These are phyloP conservation scores for Agrotis puta DNA, from an alignment of 2,888 invertebrate genomes.

Conservation along the genomic window DNA sequence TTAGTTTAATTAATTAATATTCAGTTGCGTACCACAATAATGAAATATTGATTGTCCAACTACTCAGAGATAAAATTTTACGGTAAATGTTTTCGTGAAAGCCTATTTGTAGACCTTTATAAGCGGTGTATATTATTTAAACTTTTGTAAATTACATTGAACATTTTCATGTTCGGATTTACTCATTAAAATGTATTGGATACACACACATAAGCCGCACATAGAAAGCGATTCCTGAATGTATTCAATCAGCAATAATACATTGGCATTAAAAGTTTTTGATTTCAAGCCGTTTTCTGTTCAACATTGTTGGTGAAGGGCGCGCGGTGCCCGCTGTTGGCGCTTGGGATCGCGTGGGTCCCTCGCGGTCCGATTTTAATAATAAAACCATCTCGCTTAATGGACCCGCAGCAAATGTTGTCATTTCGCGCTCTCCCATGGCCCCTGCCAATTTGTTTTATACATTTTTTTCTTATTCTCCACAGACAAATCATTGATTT, in stretches of 20 bases:
- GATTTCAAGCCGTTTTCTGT: slow-evolving; percentile 21
- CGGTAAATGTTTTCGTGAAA: neutral
- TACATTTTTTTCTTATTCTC: slow-evolving; percentile 65
- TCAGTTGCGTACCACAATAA: slow-evolving; percentile 10
- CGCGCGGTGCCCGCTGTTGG: slow-evolving; percentile 6
- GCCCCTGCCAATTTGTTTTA: slow-evolving; percentile 80
- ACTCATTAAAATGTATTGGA: neutral
- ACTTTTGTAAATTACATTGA: neutral
- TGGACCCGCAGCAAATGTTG: slow-evolving; percentile 77
- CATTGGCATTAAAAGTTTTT: slow-evolving; percentile 28
- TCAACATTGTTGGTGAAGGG: slow-evolving; percentile 26
- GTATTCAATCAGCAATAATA: slow-evolving; percentile 16
- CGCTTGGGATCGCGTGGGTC: slow-evolving; percentile 56
- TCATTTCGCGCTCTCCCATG: slow-evolving; percentile 70
- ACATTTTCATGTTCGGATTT: neutral
- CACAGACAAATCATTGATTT: slow-evolving; percentile 74
- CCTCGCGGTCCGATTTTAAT: slow-evolving; percentile 82
- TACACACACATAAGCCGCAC: neutral
- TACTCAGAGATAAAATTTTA: neutral
- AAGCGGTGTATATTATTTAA: too few relatives aligned
- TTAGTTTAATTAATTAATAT: slow-evolving; percentile 56
- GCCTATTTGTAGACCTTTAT: neutral
- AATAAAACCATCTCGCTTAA: slow-evolving; percentile 86
- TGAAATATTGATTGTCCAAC: slow-evolving; percentile 18
- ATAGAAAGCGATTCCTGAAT: slow-evolving; percentile 3